A percentile compares a stretch with the other conserved stretches of the same genome.
These are phyloP conservation scores for Litoditis marina DNA, from an alignment of 2,888 invertebrate genomes.

Conservation along the genomic window DNA sequence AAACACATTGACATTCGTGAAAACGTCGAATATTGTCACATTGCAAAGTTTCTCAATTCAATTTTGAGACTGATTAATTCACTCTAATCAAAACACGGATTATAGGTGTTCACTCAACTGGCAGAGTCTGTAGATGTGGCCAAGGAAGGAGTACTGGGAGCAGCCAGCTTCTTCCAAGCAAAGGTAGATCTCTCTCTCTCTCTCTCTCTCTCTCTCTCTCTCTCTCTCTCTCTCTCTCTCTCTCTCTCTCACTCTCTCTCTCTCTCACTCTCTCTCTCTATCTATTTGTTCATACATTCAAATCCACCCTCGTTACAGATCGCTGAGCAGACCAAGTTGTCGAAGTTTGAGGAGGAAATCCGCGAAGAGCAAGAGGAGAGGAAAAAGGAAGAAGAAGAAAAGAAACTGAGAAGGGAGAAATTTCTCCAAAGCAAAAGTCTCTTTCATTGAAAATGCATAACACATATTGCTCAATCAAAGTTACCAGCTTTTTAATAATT, in stretches of 20 bases:
- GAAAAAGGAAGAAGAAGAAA: slow-evolving; percentile 37
- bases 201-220: slow-evolving; percentile 6
- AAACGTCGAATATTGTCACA: no score
- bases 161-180: slow-evolving; percentile 50
- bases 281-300: no score
- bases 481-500: no score
- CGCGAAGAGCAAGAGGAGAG: slow-evolving; percentile 44
- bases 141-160: slow-evolving; percentile 49
- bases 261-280: slow-evolving; percentile 10
- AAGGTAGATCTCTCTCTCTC: slow-evolving; percentile 29
- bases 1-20: no score
- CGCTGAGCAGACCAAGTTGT: slow-evolving; percentile 43
- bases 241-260: slow-evolving; percentile 4
- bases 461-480: no score
- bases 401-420: slow-evolving; percentile 33
- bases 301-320: neutral
- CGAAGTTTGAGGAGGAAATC: slow-evolving; percentile 47
- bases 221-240: slow-evolving; percentile 15
- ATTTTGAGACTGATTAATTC: no score
- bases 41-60: no score
- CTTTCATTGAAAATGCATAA: slow-evolving; percentile 46
- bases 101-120: slow-evolving; percentile 37
- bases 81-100: neutral
- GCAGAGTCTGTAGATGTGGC: slow-evolving; percentile 47
- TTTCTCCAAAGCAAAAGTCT: slow-evolving; percentile 43